phyloP scores from a whole-genome alignment of 2,797 vertebrate species.

The Falco columbarius region DNA sequence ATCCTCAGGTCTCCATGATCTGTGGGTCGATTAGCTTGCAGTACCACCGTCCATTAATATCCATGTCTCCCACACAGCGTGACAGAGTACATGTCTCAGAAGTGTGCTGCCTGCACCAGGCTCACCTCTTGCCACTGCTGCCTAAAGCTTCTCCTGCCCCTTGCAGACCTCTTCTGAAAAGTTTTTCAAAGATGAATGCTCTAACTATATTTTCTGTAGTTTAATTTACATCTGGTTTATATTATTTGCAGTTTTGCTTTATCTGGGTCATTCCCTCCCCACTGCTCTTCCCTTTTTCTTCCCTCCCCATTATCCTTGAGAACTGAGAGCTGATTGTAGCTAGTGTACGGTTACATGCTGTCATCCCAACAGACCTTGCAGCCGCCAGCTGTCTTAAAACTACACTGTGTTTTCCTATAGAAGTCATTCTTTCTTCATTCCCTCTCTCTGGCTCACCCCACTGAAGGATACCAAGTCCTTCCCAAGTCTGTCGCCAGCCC shows the following conservation, averaged over 20 bases:
- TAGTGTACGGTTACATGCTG: neutral
- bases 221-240: constrained; percentile 28
- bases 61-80: neutral
- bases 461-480: neutral
- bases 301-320: neutral
- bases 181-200: neutral
- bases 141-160: neutral
- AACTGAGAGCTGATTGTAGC: neutral
- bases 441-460: neutral
- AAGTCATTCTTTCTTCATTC: neutral
- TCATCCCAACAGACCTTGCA: neutral
- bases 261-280: neutral
- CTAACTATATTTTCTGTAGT: neutral
- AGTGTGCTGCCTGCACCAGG: neutral
- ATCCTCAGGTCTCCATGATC: neutral
- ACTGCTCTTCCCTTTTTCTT: neutral
- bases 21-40: neutral
- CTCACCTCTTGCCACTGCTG: neutral
- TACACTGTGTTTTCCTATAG: neutral
- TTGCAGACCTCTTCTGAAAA: neutral
- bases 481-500: neutral
- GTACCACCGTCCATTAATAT: neutral
- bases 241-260: constrained; percentile 35
- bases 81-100: neutral
- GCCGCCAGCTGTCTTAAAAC: constrained; percentile 7